Base-by-base conservation (phyloP, 2,797 vertebrate genomes). In the Bufotes viridis region DNA sequence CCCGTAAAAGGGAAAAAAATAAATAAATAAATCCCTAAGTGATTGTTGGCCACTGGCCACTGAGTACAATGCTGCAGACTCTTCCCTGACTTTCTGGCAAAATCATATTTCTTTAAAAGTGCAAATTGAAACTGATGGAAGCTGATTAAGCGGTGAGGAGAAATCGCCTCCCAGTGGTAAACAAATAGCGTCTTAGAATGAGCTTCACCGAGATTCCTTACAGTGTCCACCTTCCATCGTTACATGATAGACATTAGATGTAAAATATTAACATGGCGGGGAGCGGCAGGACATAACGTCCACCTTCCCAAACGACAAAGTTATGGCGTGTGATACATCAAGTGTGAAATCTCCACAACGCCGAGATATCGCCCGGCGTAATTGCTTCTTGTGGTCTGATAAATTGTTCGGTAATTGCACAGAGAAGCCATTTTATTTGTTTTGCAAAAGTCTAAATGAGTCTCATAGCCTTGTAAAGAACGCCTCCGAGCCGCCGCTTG, bases 21-120 rank as follows among this genome's bases (percentile, higher is more conserved):
- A n/a, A n/a, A n/a, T n/a, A n/a, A n/a, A n/a, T n/a, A n/a, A 14
- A 22, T 2, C 1, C 11, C 22, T 67, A 82, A 82, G 58, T 69
- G 51, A 87, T 78, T 34, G 26, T 70, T 83, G 87, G 74, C 60
- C 51, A 15, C 42, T 10, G 26, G 58, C 87, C 87, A 87, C 26
- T 58, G 3, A n/a, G 81, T n/a, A 78, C 86, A 78, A 57, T 67
- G 61, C 87, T n/a, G 51, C 74, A 18, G 5, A 5, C 26, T 75
- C 42, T 83, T 81, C 15, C 53, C 29, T 5, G n/a, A 17, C 58
- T 69, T 76, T 24, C 29, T 55, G 29, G 53, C 87, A 84, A 87
- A 87, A 83, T 78, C 61, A 51, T 83, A 83, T 83, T 87, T 83
- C 80, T 82, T 67, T 58, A 88, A 78, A 78, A 88, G 61, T 84